Evolutionary conservation across 2,888 invertebrate species (phyloP).

Genomic region (Sminthurinus aureus): DNA sequence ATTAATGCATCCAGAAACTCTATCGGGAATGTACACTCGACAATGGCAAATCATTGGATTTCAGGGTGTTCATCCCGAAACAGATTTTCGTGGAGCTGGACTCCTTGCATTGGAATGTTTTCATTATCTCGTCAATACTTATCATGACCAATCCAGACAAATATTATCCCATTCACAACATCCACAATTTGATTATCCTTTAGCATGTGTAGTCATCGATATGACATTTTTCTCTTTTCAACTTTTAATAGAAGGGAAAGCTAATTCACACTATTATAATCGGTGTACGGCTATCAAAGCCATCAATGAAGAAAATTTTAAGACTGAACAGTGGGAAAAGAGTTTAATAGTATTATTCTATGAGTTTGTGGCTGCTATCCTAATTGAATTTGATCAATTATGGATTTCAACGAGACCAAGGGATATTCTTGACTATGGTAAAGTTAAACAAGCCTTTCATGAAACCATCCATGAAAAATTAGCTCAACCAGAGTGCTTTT

Average conservation of each 20-base stretch:
- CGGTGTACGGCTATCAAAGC: slow-evolving; percentile 72
- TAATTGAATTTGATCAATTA: slow-evolving; percentile 92
- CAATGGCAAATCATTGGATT: slow-evolving; percentile 98
- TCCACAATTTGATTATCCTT: slow-evolving; percentile 79
- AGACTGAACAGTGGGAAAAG: slow-evolving; percentile 61
- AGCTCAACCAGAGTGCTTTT: slow-evolving; percentile 32
- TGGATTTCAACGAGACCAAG: slow-evolving; percentile 92
- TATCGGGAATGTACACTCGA: slow-evolving; percentile 80
- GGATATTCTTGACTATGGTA: slow-evolving; percentile 95
- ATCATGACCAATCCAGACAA: slow-evolving; percentile 79
- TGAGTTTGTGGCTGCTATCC: slow-evolving; percentile 90
- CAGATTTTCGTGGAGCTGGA: slow-evolving; percentile 99
- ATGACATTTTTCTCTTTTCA: slow-evolving; percentile 89
- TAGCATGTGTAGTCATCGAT: slow-evolving; percentile 81
- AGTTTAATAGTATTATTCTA: slow-evolving; percentile 73
- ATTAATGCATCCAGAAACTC: slow-evolving; percentile 73
- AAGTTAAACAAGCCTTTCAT: slow-evolving; percentile 65
- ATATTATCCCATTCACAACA: slow-evolving; percentile 88
- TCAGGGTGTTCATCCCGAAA: slow-evolving; percentile 97
- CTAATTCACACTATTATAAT: slow-evolving; percentile 93
- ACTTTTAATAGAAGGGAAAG: slow-evolving; percentile 79
- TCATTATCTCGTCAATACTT: slow-evolving; percentile 77
- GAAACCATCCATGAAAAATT: slow-evolving; percentile 7
- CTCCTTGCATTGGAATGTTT: slow-evolving; percentile 91
- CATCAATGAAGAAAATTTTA: slow-evolving; percentile 64